Percentiles rank a stretch among this genome's conserved stretches.
phyloP scores from a whole-genome alignment of 2,888 invertebrate genomes.

The Macrophya annulata region DNA sequence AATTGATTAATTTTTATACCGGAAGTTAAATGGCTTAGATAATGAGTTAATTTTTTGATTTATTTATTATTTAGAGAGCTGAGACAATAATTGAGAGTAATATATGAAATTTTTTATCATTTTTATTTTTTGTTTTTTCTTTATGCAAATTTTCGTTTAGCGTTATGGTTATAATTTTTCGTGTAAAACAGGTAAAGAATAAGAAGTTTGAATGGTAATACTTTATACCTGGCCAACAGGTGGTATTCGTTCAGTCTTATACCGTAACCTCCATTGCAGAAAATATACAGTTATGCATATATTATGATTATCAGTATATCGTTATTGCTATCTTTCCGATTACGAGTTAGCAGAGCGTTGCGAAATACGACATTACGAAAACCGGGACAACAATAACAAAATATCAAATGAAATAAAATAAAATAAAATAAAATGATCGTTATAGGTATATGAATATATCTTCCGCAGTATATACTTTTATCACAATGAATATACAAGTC shows the following conservation, averaged over 20 bases:
- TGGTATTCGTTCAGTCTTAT: constrained; percentile 46
- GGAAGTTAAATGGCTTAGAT: too few relatives aligned
- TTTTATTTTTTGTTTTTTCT: not conserved
- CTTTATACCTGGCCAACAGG: constrained; percentile 38
- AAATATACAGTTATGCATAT: constrained; percentile 51
- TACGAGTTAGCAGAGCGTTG: constrained; percentile 42
- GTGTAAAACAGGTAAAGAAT: constrained; percentile 28
- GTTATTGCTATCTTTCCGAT: constrained; percentile 45
- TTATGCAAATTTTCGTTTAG: not conserved
- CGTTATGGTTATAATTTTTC: not conserved
- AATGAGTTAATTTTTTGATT: too few relatives aligned
- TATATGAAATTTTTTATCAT: not conserved
- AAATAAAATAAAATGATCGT: not conserved
- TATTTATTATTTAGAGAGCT: not conserved
- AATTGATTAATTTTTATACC: not conserved
- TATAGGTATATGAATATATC: not conserved
- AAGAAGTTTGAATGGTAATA: constrained; percentile 10
- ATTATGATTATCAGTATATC: constrained; percentile 37
- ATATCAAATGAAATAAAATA: not conserved
- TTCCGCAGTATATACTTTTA: not conserved
- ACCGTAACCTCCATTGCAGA: constrained; percentile 49
- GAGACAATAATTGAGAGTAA: not conserved
- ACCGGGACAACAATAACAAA: constrained; percentile 34
- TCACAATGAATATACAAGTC: not conserved
- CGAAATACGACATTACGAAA: constrained; percentile 6